Conservation (phyloP, 1,140 invertebrate species). For the Penaeus indicus region DNA sequence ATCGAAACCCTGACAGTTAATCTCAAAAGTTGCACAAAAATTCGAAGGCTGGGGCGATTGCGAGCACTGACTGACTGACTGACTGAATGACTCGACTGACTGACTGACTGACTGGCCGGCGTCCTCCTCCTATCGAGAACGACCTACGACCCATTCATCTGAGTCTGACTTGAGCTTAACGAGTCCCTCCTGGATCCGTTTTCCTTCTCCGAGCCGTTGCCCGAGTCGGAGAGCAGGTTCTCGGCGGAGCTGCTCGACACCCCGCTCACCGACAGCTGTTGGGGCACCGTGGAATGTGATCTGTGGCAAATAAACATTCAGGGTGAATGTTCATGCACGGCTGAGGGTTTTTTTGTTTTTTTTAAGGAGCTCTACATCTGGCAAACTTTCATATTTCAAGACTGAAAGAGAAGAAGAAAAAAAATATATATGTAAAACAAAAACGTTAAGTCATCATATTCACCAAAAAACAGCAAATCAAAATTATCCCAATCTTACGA, state of each 20-base stretch:
- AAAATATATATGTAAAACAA: constrained; percentile 60
- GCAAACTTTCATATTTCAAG: neutral
- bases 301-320: constrained; percentile 41
- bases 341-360: neutral
- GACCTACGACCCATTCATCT: constrained; percentile 56
- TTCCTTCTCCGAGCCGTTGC: constrained; percentile 56
- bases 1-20: no score
- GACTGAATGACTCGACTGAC: no score
- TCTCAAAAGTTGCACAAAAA: no score
- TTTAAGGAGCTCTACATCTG: no score
- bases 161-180: constrained; percentile 48
- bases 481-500: neutral
- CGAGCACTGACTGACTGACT: no score
- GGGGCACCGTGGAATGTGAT: constrained; percentile 61
- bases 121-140: neutral
- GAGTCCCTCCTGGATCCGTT: constrained; percentile 54
- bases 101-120: no score
- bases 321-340: neutral
- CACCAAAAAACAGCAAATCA: constrained; percentile 71
- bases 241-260: constrained; percentile 62
- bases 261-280: constrained; percentile 52
- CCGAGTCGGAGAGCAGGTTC: constrained; percentile 54
- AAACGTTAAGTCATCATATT: constrained; percentile 71
- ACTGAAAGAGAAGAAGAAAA: neutral
- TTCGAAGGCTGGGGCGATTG: no score